These are phyloP conservation scores for Podargus strigoides DNA, from an alignment of 2,797 vertebrate genomes.

Conservation along the genomic window DNA sequence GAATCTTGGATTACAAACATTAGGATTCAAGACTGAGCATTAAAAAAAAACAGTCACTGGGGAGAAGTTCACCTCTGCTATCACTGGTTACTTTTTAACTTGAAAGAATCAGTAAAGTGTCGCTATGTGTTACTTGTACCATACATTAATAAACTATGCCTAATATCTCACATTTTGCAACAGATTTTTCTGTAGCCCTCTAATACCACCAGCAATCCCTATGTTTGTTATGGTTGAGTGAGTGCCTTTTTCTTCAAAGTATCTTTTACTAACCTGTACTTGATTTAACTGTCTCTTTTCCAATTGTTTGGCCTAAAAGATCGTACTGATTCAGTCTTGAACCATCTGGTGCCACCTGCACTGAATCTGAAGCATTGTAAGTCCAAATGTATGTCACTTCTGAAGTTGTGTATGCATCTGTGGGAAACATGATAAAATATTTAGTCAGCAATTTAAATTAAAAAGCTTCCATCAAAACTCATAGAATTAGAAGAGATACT, in stretches of 20 bases:
- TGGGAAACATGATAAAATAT: neutral
- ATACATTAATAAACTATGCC: neutral
- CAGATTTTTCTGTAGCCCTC: neutral
- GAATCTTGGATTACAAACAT: neutral
- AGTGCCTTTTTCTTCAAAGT: neutral
- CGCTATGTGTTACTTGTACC: neutral
- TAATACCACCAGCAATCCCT: neutral
- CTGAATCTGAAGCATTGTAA: conserved; percentile 87
- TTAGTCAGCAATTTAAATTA: neutral
- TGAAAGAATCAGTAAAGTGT: neutral
- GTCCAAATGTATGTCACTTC: conserved; percentile 96
- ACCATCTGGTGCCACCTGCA: conserved; percentile 89
- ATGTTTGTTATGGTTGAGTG: neutral
- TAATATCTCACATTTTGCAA: neutral
- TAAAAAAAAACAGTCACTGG: neutral
- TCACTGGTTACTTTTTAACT: neutral
- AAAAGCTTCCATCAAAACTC: neutral
- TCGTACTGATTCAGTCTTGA: conserved; percentile 95
- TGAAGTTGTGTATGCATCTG: conserved; percentile 92
- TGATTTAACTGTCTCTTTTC: conserved; percentile 90
- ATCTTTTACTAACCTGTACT: conserved; percentile 86
- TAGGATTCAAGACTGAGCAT: neutral
- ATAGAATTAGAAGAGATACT: neutral
- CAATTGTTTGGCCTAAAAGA: conserved; percentile 88
- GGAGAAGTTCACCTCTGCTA: neutral